These are phyloP conservation scores for Daktulosphaira vitifoliae DNA, from an alignment of 1,140 invertebrate species.

Conservation along the genomic window DNA sequence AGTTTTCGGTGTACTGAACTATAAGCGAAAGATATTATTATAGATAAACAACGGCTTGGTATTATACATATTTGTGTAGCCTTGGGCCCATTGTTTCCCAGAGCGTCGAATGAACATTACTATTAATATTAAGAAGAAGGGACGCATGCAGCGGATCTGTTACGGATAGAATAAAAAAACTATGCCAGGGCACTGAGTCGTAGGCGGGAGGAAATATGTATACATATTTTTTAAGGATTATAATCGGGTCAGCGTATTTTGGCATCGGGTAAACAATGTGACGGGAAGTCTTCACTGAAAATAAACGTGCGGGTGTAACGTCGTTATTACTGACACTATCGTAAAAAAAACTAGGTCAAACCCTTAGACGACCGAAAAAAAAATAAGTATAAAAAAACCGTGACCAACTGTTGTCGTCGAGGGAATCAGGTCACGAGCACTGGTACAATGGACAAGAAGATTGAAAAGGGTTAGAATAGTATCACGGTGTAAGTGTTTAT, in stretches of 20 bases:
- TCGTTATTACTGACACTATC: too few relatives aligned
- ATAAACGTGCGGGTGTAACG: constrained; percentile 14
- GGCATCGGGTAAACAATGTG: constrained; percentile 3
- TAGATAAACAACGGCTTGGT: too few relatives aligned
- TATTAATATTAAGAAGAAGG: too few relatives aligned
- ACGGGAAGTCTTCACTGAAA: constrained; percentile 8
- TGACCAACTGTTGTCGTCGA: constrained; percentile 31
- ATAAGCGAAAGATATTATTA: too few relatives aligned
- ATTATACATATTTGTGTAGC: too few relatives aligned
- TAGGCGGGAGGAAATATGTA: neutral
- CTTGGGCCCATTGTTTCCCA: neutral
- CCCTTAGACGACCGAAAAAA: constrained; percentile 26
- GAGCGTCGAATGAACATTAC: neutral
- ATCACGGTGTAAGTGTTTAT: neutral
- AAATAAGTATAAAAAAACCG: constrained; percentile 8
- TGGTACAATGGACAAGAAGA: neutral
- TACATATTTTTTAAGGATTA: too few relatives aligned
- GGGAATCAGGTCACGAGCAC: constrained; percentile 12
- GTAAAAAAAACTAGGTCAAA: constrained; percentile 11
- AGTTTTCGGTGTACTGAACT: too few relatives aligned
- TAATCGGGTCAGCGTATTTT: constrained; percentile 25
- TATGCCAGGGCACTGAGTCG: neutral
- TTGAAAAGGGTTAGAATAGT: constrained; percentile 19
- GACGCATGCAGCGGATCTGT: neutral
- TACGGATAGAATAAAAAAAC: too few relatives aligned